Conservation (phyloP, 1,140 invertebrate species). For the Ceratina calcarata region DNA sequence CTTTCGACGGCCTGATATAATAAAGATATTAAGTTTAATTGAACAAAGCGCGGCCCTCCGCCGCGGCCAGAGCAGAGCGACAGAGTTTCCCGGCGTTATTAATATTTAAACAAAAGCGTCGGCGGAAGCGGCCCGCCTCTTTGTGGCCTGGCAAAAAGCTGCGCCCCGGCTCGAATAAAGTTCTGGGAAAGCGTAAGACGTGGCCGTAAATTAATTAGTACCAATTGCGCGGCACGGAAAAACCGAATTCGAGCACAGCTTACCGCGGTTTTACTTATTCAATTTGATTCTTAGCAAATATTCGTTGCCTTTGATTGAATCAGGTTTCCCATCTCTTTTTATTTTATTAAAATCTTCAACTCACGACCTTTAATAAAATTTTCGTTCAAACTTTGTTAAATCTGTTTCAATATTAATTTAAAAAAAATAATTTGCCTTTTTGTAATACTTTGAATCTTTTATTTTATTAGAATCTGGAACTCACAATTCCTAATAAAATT, state of each 20-base stretch:
- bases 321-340: background rate
- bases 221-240: conserved; percentile 11
- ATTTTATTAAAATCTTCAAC: too few species aligned
- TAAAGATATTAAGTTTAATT: conserved; percentile 70
- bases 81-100: conserved; percentile 60
- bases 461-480: too few species aligned
- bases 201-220: conserved; percentile 36
- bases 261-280: background rate
- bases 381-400: too few species aligned
- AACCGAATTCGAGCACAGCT: background rate
- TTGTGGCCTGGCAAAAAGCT: conserved; percentile 57
- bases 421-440: too few species aligned
- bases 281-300: background rate
- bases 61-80: conserved; percentile 36
- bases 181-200: conserved; percentile 25
- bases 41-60: conserved; percentile 56
- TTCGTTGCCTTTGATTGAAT: too few species aligned
- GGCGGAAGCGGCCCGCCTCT: conserved; percentile 34
- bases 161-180: conserved; percentile 25
- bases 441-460: too few species aligned
- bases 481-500: too few species aligned
- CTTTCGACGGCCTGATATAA: conserved; percentile 50
- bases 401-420: too few species aligned
- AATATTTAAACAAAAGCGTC: conserved; percentile 69
- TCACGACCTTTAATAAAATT: too few species aligned